Evolutionary conservation across 2,888 invertebrate genomes (phyloP).

Genomic region (Anagyrus pseudococci): DNA sequence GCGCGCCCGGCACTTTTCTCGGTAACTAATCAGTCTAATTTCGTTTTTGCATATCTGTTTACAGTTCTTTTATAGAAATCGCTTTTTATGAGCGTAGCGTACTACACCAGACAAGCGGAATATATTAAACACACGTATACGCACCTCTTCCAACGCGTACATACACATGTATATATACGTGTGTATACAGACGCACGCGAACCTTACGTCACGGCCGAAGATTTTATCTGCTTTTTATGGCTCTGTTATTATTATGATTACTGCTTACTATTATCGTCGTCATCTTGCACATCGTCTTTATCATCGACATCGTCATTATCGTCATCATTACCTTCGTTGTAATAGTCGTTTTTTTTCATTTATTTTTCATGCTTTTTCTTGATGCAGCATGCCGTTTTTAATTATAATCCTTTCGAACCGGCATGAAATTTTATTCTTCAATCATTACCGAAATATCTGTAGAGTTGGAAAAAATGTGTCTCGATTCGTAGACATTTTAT

Average conservation of each 20-base stretch:
- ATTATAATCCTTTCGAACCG: too few relatives aligned
- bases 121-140: too few relatives aligned
- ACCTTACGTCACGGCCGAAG: constrained; percentile 16
- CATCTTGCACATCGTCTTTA: neutral
- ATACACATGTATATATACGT: too few relatives aligned
- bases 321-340: neutral
- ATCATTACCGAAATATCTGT: too few relatives aligned
- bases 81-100: too few relatives aligned
- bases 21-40: constrained; percentile 17
- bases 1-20: constrained; percentile 4
- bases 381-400: neutral
- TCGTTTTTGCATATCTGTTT: constrained; percentile 15
- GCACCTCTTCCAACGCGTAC: too few relatives aligned
- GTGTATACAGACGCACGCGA: too few relatives aligned
- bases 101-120: too few relatives aligned
- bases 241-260: constrained; percentile 23
- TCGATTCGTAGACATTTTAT: too few relatives aligned
- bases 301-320: constrained; percentile 6
- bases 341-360: constrained; percentile 3
- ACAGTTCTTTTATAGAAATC: constrained; percentile 14
- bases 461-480: too few relatives aligned
- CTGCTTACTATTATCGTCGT: constrained; percentile 1
- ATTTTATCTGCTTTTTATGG: constrained; percentile 21
- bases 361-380: neutral
- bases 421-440: too few relatives aligned